Evolutionary conservation across 1,140 invertebrate species (phyloP).

Genomic region (Lutraria rhynchaena): DNA sequence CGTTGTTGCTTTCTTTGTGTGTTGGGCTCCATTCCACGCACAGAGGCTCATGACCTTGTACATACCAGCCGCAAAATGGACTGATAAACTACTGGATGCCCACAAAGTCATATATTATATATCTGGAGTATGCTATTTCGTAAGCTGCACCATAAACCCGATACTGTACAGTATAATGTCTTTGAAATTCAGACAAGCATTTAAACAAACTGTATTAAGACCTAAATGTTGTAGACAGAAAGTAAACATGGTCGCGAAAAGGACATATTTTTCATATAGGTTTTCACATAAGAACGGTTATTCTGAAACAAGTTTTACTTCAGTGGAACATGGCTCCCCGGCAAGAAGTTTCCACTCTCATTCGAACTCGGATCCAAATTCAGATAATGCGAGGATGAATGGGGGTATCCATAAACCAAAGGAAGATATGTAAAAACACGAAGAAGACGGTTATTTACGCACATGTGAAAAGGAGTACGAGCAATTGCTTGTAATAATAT

Average conservation of each 20-base stretch:
- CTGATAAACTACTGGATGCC: constrained; percentile 27
- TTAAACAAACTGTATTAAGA: constrained; percentile 82
- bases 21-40: constrained; percentile 95
- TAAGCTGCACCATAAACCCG: constrained; percentile 94
- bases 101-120: constrained; percentile 55
- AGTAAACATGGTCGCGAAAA: constrained; percentile 36
- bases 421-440: too few species aligned
- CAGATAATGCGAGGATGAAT: constrained; percentile 1
- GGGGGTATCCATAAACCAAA: too few species aligned
- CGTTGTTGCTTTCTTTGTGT: constrained; percentile 94
- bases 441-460: too few species aligned
- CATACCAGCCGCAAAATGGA: constrained; percentile 74
- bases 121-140: constrained; percentile 86
- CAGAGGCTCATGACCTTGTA: constrained; percentile 91
- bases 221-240: constrained; percentile 61
- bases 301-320: constrained; percentile 68
- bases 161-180: constrained; percentile 97
- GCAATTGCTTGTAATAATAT: too few species aligned
- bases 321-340: constrained; percentile 50
- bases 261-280: constrained; percentile 65
- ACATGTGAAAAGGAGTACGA: too few species aligned
- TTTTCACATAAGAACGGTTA: constrained; percentile 66
- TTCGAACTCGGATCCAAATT: not conserved
- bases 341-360: constrained; percentile 41
- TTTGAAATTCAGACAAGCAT: constrained; percentile 90